phyloP scores from a whole-genome alignment of 2,888 invertebrate species.

The Cylloceria caligata region DNA sequence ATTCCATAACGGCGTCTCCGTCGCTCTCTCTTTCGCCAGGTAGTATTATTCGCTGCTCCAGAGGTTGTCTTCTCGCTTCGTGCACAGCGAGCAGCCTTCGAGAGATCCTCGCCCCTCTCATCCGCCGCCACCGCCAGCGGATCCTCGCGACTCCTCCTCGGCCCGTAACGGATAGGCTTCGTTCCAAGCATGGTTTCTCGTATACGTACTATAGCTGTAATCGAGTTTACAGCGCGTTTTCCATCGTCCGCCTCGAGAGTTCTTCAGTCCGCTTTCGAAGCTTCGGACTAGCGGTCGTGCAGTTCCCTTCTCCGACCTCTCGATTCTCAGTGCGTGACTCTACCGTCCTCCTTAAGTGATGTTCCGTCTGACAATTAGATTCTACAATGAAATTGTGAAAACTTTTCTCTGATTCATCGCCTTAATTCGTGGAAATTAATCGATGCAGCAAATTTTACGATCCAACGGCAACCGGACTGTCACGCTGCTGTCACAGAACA shows the following conservation, averaged over 20 bases:
- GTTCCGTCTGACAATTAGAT: background rate
- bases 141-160: constrained; percentile 69
- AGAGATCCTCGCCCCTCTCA: constrained; percentile 30
- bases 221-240: constrained; percentile 4
- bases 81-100: constrained; percentile 67
- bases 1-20: background rate
- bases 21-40: constrained; percentile 19
- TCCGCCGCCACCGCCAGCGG: constrained; percentile 35
- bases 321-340: constrained; percentile 28
- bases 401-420: no score
- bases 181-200: constrained; percentile 69
- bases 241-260: constrained; percentile 30
- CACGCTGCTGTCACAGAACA: background rate
- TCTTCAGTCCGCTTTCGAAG: constrained; percentile 67
- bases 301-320: constrained; percentile 1
- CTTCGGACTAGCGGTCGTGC: constrained; percentile 48
- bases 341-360: background rate
- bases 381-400: background rate
- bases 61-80: constrained; percentile 49
- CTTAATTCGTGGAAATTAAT: background rate
- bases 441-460: background rate
- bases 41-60: constrained; percentile 28
- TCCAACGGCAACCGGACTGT: background rate
- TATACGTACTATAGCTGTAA: constrained; percentile 11
- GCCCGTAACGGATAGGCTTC: constrained; percentile 78